These are phyloP conservation scores for Sialis lutaria DNA, from an alignment of 2,888 invertebrate species.

Conservation along the genomic window DNA sequence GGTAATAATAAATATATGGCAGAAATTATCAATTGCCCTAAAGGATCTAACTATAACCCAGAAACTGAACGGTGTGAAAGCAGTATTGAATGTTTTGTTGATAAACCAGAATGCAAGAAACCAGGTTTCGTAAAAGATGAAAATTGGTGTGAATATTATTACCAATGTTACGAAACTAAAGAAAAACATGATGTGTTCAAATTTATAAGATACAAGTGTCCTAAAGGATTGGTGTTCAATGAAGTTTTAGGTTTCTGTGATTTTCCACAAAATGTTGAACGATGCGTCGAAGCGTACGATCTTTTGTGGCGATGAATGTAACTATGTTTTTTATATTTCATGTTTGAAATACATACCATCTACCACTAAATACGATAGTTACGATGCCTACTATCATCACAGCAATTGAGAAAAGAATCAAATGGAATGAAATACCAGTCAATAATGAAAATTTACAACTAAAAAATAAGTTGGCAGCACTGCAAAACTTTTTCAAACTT, in stretches of 20 bases:
- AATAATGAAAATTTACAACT: too few relatives aligned
- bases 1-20: constrained; percentile 6
- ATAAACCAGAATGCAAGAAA: constrained; percentile 6
- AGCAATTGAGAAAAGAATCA: too few relatives aligned
- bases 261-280: constrained; percentile 7
- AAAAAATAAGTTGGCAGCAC: too few relatives aligned
- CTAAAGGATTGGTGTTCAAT: constrained; percentile 9
- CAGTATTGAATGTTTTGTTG: background rate
- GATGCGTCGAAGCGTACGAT: background rate
- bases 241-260: constrained; percentile 9
- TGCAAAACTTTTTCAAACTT: too few relatives aligned
- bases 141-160: constrained; percentile 9
- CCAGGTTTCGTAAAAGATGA: constrained; percentile 9
- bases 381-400: too few relatives aligned
- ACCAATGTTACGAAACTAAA: constrained; percentile 6
- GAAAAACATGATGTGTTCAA: constrained; percentile 2
- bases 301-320: too few relatives aligned
- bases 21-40: constrained; percentile 10
- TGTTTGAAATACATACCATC: too few relatives aligned
- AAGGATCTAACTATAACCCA: constrained; percentile 7
- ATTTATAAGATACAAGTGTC: constrained; percentile 7
- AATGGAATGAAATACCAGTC: too few relatives aligned
- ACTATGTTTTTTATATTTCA: too few relatives aligned
- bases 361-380: too few relatives aligned
- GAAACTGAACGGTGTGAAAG: constrained; percentile 8